Conservation (phyloP, 2,797 vertebrate genomes). For the Gymnoscopelus microlampas region DNA sequence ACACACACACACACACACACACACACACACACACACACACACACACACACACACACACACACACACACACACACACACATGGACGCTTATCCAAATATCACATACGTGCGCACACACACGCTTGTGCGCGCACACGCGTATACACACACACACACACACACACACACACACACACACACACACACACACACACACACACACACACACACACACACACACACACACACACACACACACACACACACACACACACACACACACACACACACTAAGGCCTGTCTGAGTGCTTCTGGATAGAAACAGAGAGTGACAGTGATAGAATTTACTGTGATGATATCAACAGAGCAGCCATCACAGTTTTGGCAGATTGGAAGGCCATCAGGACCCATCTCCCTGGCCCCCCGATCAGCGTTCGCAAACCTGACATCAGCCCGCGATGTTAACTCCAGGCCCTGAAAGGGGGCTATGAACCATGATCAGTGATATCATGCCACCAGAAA, state of each 20-base stretch:
- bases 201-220: background rate
- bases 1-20: too few species aligned
- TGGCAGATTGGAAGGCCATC: conserved; percentile 84
- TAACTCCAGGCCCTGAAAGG: conserved; percentile 85
- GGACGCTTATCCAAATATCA: too few species aligned
- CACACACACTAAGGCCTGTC: conserved; percentile 53
- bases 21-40: background rate
- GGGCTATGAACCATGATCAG: conserved; percentile 84
- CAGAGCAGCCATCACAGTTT: conserved; percentile 80
- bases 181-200: conserved; percentile 1
- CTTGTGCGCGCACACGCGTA: too few species aligned
- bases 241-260: conserved; percentile 62
- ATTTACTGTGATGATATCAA: conserved; percentile 85
- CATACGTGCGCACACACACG: too few species aligned
- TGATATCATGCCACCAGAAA: conserved; percentile 84
- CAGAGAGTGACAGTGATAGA: conserved; percentile 84
- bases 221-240: background rate
- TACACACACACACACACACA: too few species aligned
- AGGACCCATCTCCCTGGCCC: conserved; percentile 82
- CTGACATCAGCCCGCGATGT: conserved; percentile 84
- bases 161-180: background rate
- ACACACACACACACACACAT: background rate
- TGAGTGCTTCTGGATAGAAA: conserved; percentile 78
- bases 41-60: background rate
- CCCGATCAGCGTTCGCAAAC: conserved; percentile 76